These are phyloP conservation scores for Drosophila robusta DNA, from an alignment of 2,888 invertebrate species.

Conservation along the genomic window DNA sequence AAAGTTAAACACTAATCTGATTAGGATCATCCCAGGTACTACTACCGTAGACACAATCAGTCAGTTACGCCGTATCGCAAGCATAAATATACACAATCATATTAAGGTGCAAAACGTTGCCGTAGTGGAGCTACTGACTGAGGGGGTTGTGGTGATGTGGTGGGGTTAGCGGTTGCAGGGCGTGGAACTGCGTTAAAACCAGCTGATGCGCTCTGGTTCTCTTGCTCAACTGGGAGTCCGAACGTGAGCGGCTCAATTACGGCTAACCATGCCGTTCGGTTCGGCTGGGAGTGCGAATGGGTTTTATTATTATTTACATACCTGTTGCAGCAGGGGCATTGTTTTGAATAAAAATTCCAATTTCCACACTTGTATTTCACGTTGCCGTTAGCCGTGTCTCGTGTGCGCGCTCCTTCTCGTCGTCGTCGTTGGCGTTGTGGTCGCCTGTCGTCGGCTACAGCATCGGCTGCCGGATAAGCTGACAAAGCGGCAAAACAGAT, in stretches of 20 bases:
- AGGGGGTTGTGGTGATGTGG: neutral
- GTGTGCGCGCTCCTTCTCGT: slow-evolving; percentile 34
- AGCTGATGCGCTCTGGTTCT: slow-evolving; percentile 55
- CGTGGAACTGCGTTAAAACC: slow-evolving; percentile 36
- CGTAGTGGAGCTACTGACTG: neutral
- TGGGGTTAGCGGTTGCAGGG: slow-evolving; percentile 25
- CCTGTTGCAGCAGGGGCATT: slow-evolving; percentile 85
- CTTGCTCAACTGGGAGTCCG: slow-evolving; percentile 52
- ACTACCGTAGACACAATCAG: slow-evolving; percentile 32
- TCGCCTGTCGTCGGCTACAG: slow-evolving; percentile 58
- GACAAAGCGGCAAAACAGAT: slow-evolving; percentile 81
- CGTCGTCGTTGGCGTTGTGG: slow-evolving; percentile 36
- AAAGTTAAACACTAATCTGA: slow-evolving; percentile 83
- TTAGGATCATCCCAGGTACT: slow-evolving; percentile 74
- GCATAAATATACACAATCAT: slow-evolving; percentile 21
- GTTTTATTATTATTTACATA: slow-evolving; percentile 84
- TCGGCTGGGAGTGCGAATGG: slow-evolving; percentile 74
- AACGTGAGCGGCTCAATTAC: slow-evolving; percentile 77
- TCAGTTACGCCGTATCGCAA: slow-evolving; percentile 31
- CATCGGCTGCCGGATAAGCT: slow-evolving; percentile 67
- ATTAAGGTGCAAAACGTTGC: slow-evolving; percentile 30
- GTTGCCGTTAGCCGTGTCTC: slow-evolving; percentile 57
- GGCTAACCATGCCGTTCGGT: slow-evolving; percentile 40
- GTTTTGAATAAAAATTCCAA: slow-evolving; percentile 85
- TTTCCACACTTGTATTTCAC: slow-evolving; percentile 83